Percentiles rank a stretch among this genome's conserved stretches.
phyloP scores from a whole-genome alignment of 2,113 vertebrate species.

The Pogona vitticeps region DNA sequence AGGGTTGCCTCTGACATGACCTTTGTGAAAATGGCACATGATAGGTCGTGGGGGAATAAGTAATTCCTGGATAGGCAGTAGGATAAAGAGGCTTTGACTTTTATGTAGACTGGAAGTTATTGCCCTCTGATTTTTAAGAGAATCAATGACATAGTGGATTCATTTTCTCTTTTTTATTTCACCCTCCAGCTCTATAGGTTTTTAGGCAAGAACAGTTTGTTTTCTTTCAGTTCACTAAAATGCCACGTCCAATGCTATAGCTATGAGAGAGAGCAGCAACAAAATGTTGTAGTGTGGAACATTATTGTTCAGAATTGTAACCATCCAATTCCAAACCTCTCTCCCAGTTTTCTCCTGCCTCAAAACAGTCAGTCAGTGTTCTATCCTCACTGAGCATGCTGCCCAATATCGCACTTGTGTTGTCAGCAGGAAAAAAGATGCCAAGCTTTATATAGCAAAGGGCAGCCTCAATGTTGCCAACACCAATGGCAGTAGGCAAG shows the following conservation, averaged over 20 bases:
- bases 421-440: no score
- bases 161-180: neutral
- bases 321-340: neutral
- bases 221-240: neutral
- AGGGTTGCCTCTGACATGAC: constrained; percentile 12
- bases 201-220: neutral
- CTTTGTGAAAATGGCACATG: constrained; percentile 45
- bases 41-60: constrained; percentile 11
- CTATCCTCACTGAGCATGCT: neutral
- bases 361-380: no score
- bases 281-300: neutral
- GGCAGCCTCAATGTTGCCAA: no score
- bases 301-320: neutral
- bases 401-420: no score
- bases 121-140: constrained; percentile 7
- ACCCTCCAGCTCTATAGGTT: neutral
- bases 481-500: no score
- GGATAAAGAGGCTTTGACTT: constrained; percentile 9
- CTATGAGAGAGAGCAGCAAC: neutral
- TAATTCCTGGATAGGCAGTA: constrained; percentile 1
- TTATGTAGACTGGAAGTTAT: constrained; percentile 18
- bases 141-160: neutral
- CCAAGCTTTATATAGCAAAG: no score
- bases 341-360: neutral
- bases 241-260: neutral